These are phyloP conservation scores for Platerodrilus igneus DNA, from an alignment of 2,888 invertebrate species.

Conservation along the genomic window DNA sequence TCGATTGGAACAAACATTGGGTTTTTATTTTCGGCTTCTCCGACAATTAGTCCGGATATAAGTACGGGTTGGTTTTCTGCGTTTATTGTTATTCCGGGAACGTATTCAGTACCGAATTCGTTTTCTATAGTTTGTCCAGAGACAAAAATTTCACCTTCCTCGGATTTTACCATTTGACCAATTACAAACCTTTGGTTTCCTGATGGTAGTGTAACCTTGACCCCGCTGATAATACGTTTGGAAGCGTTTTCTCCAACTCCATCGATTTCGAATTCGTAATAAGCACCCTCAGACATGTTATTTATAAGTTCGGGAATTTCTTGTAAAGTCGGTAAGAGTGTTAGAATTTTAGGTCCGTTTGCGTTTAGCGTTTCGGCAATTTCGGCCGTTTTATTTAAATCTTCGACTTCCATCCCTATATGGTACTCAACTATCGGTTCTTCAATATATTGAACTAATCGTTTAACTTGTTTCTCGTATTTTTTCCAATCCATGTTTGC, in stretches of 20 bases:
- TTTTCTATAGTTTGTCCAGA: conserved; percentile 72
- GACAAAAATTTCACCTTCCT: conserved; percentile 65
- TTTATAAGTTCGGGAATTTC: conserved; percentile 62
- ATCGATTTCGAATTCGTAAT: conserved; percentile 52
- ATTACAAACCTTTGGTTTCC: conserved; percentile 66
- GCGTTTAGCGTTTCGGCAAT: conserved; percentile 57
- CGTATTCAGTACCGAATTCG: conserved; percentile 62
- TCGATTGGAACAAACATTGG: conserved; percentile 69
- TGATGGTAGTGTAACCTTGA: conserved; percentile 53
- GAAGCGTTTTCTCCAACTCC: conserved; percentile 16
- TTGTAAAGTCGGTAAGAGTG: conserved; percentile 58
- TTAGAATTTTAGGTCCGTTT: conserved; percentile 50
- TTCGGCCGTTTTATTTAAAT: conserved; percentile 57
- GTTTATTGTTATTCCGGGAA: conserved; percentile 68
- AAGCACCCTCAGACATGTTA: conserved; percentile 57
- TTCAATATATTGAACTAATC: conserved; percentile 48
- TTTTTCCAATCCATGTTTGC: conserved; percentile 63
- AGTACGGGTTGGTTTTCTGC: conserved; percentile 64
- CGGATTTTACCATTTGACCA: conserved; percentile 68
- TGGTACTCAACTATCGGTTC: conserved; percentile 38
- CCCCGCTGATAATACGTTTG: conserved; percentile 38
- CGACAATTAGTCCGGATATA: conserved; percentile 68
- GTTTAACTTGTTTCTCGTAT: conserved; percentile 56
- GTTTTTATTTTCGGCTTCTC: conserved; percentile 54
- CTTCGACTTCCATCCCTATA: conserved; percentile 52